A percentile compares a stretch with the other conserved stretches of the same genome.
phyloP scores from a whole-genome alignment of 2,797 vertebrate genomes.

The Antennarius maculatus region DNA sequence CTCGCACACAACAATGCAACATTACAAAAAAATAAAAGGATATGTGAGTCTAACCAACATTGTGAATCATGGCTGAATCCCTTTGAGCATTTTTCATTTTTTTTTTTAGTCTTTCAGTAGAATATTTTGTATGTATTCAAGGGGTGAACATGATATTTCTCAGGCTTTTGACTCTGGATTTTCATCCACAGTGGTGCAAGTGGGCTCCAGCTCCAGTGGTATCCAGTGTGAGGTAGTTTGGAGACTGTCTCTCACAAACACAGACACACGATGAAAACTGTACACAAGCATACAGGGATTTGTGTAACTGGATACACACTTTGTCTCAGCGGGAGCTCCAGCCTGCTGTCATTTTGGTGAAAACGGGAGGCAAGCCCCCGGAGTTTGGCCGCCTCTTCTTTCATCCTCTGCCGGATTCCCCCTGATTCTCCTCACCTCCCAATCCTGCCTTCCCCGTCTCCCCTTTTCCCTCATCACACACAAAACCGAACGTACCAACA shows the following conservation, averaged over 20 bases:
- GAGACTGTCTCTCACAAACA: conserved; percentile 4
- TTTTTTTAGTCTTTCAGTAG: neutral
- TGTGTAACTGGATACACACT: conserved; percentile 60
- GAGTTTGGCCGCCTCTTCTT: conserved; percentile 54
- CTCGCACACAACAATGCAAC: neutral
- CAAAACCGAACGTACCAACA: conserved; percentile 17
- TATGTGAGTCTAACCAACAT: conserved; percentile 27
- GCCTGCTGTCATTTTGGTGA: conserved; percentile 63
- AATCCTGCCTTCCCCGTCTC: conserved; percentile 5
- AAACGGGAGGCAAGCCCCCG: conserved; percentile 50
- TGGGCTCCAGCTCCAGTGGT: conserved; percentile 26
- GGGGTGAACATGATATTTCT: conserved; percentile 40
- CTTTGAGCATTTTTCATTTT: conserved; percentile 21
- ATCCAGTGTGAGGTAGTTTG: conserved; percentile 30
- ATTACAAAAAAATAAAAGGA: too few species aligned
- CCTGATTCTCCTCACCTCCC: conserved; percentile 44
- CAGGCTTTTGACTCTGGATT: conserved; percentile 50
- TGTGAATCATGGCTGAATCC: conserved; percentile 49
- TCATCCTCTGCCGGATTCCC: conserved; percentile 29
- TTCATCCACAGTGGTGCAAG: conserved; percentile 38
- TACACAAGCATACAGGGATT: conserved; percentile 47
- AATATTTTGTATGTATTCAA: conserved; percentile 30
- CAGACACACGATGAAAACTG: conserved; percentile 30
- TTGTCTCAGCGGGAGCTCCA: conserved; percentile 44
- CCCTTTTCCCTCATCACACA: conserved; percentile 15